These are phyloP conservation scores for Pollachius pollachius DNA, from an alignment of 2,113 vertebrate genomes.

Conservation along the genomic window DNA sequence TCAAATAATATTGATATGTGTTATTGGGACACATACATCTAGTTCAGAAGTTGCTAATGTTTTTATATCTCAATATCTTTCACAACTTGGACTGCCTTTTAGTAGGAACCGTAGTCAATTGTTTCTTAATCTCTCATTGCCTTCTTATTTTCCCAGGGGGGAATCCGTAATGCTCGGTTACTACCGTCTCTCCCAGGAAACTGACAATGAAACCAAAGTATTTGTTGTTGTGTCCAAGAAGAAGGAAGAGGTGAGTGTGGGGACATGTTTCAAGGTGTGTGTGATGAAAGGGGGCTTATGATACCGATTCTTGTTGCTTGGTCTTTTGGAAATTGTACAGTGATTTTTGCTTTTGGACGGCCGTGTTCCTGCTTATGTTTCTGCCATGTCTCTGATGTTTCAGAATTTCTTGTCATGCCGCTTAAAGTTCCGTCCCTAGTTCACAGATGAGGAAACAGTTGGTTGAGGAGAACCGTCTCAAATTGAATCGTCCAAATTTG, in stretches of 20 bases:
- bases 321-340: no score
- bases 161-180: conserved; percentile 93
- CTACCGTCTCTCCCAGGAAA: conserved; percentile 96
- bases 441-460: no score
- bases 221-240: conserved; percentile 96
- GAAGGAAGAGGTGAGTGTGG: conserved; percentile 86
- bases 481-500: no score
- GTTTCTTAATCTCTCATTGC: neutral
- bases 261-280: neutral
- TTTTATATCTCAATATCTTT: neutral
- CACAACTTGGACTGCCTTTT: neutral
- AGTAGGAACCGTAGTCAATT: no score
- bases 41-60: neutral
- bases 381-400: no score
- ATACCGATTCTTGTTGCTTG: no score
- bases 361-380: no score
- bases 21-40: neutral
- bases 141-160: conserved; percentile 70
- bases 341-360: no score
- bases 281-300: no score
- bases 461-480: no score
- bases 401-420: no score
- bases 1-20: neutral
- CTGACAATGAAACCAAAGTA: conserved; percentile 99
- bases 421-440: no score